Base-by-base conservation (phyloP, 2,113 vertebrate species). In the Canis aureus region DNA sequence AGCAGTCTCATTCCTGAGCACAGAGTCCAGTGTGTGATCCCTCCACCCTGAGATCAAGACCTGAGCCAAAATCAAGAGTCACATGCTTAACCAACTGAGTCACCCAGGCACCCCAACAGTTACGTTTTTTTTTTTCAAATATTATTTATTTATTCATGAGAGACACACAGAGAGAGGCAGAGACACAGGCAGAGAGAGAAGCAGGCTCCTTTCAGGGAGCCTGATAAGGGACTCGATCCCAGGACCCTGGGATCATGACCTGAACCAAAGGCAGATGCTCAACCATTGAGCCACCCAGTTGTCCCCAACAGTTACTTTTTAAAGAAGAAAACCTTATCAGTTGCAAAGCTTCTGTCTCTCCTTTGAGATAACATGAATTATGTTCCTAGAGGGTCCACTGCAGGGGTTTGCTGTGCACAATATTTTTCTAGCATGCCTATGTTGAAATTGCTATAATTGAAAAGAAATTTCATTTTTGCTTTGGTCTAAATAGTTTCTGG, bases 401-500 rank as follows among this genome's bases (percentile, higher is more conserved):
- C 69, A n/a, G 35, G 22, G 49, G 66, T 74, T 95, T 96, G 55
- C 17, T 55, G n/a, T 74, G 13, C 2, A 1, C 81, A 83, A 79
- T 91, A n/a, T 27, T 87, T 29, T 53, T 80, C 74, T 55, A 51
- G 25, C 59, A 89, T 19, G 64, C n/a, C 29, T 53, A 13, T 66
- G 83, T 83, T 71, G 29, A 19, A 66, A 55, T 60, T 91, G 94
- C 49, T 95, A 1, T 81, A 89, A 49, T 60, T 35, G 49, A 81
- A 78, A 93, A 91, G 32, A 53, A 95, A 69, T 38, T 69, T 69
- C 17, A 2, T 43, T 16, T 82, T 93, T 83, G 23, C 49, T 67
- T 94, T 76, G 62, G 53, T 76, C 27, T 69, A 73, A 81, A 55
- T 82, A 38, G 38, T 95, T 94, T 22, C 89, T 88, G 55, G 59